Evolutionary conservation across 2,888 invertebrate species (phyloP), one percentile per base, ranked within the genome.

Genomic region (Epistrophe grossulariae): DNA sequence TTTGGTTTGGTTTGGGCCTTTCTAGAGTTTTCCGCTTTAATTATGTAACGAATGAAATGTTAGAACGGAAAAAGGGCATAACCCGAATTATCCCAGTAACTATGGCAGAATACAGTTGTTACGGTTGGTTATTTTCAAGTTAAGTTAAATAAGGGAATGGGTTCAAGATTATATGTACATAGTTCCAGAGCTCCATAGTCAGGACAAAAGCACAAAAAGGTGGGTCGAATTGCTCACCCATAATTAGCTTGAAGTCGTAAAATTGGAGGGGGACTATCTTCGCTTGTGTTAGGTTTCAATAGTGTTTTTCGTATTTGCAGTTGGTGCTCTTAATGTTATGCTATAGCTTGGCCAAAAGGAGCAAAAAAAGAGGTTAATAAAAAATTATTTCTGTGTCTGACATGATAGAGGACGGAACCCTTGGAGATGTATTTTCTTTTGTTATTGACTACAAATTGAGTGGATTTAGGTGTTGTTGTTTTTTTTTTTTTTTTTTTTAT

Each of bases 11-110:
- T 45, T 52, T 4, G 31, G 48, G 66, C 24, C 48, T 77, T 60
- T 43, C 55, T 52, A 10, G 50, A 45, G 70, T 74, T 70, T 74
- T 73, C 43, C 55, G 78, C 70, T 82, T 82, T 85, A 85, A 85
- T 85, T 85, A 85, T 82, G 85, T 82, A 82, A 85, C 74, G 82
- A 78, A 82, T 85, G 85, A 82, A 85, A 85, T 79, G 82, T 60
- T 57, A 74, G 78, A 78, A 78, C 59, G 83, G 76, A 76, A 83
- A 70, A 83, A 79, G 87, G 82, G 83, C 79, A 83, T 87, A 87
- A 87, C 87, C 87, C 79, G 87, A 87, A 87, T 87, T 87, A 87
- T 87, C 87, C 79, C 83, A 78, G 87, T 87, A 87, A 87, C 87
- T 83, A 83, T 62, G 62, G 70, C 70, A 10, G 83, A 74, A 87